These are phyloP conservation scores for Himalopsyche tibetana DNA, from an alignment of 2,888 invertebrate species.

Conservation along the genomic window DNA sequence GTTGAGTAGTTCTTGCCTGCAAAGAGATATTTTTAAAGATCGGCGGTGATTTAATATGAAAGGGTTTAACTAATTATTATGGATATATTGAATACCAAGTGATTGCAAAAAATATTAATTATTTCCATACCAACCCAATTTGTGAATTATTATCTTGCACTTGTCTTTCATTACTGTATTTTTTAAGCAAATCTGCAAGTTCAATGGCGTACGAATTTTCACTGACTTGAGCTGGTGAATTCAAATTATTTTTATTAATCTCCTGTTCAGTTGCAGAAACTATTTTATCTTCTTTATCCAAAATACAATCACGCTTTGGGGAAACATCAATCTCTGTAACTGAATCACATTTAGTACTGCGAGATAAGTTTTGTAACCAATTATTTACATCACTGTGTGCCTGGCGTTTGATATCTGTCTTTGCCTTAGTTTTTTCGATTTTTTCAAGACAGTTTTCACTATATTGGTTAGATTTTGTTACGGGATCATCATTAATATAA, in stretches of 20 bases:
- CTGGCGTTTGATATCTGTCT: background rate
- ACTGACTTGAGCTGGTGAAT: background rate
- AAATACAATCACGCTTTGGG: background rate
- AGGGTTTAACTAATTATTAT: background rate
- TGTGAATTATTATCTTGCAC: background rate
- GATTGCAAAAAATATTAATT: background rate
- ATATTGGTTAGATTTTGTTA: background rate
- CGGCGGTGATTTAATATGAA: background rate
- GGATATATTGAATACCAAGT: background rate
- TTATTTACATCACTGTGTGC: background rate
- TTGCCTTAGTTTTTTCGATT: background rate
- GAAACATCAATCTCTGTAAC: background rate
- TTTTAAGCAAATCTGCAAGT: conserved; percentile 3
- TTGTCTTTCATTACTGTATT: background rate
- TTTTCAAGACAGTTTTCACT: background rate
- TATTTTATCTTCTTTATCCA: background rate
- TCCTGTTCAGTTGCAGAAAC: background rate
- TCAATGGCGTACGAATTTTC: background rate
- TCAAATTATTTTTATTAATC: background rate
- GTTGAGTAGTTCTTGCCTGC: background rate
- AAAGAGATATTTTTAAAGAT: background rate
- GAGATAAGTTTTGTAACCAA: background rate
- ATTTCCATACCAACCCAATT: conserved; percentile 38
- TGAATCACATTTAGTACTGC: background rate
- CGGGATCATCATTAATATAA: background rate